Evolutionary conservation across 2,113 vertebrate species (phyloP).

Genomic region (Sapajus apella): DNA sequence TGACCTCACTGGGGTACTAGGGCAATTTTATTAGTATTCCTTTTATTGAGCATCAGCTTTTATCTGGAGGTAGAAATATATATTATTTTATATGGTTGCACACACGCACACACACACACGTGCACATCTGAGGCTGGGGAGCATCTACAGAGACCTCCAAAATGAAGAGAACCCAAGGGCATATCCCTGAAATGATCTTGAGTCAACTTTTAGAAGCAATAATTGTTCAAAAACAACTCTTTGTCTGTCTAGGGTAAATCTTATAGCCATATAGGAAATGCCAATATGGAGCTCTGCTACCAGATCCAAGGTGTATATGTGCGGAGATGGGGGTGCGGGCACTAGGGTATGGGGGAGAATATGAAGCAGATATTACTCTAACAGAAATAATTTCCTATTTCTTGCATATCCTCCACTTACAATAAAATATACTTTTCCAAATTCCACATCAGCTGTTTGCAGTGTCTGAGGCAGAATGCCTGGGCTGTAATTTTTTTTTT

Average conservation of each 20-base stretch:
- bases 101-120: background rate
- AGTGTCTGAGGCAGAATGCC: slow-evolving; percentile 45
- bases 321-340: background rate
- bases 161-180: background rate
- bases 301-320: background rate
- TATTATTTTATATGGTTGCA: slow-evolving; percentile 48
- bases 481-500: slow-evolving; percentile 7
- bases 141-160: background rate
- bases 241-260: background rate
- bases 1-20: background rate
- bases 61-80: slow-evolving; percentile 51
- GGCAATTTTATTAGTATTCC: slow-evolving; percentile 39
- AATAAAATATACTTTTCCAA: slow-evolving; percentile 68
- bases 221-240: background rate
- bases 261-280: background rate
- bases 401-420: slow-evolving; percentile 49
- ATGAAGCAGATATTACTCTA: background rate
- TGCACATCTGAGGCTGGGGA: background rate
- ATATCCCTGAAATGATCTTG: background rate
- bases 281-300: background rate
- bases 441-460: slow-evolving; percentile 70
- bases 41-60: background rate
- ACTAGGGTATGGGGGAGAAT: background rate
- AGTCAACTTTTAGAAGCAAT: slow-evolving; percentile 4
- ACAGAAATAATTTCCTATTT: slow-evolving; percentile 60